Conservation (phyloP, 2,888 invertebrate genomes). For the Acronicta leporina region DNA sequence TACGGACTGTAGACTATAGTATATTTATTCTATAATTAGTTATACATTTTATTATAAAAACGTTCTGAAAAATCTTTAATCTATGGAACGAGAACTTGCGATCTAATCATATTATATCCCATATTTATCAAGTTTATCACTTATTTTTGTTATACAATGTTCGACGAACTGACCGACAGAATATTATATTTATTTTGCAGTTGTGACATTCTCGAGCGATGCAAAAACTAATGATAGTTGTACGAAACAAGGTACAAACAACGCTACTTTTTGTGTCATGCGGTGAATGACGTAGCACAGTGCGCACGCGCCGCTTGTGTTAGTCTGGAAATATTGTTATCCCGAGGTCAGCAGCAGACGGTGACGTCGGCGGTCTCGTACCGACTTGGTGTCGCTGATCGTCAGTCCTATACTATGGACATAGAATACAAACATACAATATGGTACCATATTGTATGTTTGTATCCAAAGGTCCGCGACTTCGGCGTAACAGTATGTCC, state of each 20-base stretch:
- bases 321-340: no score
- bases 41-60: no score
- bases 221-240: conserved; percentile 75
- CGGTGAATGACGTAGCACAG: conserved; percentile 48
- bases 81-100: conserved; percentile 17
- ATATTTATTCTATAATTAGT: no score
- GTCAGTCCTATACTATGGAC: no score
- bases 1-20: no score
- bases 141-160: conserved; percentile 24
- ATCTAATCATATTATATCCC: conserved; percentile 6
- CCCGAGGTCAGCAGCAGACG: no score
- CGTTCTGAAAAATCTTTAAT: neutral
- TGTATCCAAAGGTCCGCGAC: no score
- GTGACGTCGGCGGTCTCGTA: no score
- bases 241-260: conserved; percentile 74
- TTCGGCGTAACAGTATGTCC: no score
- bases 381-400: no score
- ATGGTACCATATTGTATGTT: no score
- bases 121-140: conserved; percentile 13
- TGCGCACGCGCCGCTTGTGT: conserved; percentile 26
- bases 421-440: no score
- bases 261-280: conserved; percentile 51
- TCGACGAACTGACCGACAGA: conserved; percentile 60
- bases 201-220: conserved; percentile 85
- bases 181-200: conserved; percentile 76